phyloP scores from a whole-genome alignment of 2,797 vertebrate species.

The Helarctos malayanus region DNA sequence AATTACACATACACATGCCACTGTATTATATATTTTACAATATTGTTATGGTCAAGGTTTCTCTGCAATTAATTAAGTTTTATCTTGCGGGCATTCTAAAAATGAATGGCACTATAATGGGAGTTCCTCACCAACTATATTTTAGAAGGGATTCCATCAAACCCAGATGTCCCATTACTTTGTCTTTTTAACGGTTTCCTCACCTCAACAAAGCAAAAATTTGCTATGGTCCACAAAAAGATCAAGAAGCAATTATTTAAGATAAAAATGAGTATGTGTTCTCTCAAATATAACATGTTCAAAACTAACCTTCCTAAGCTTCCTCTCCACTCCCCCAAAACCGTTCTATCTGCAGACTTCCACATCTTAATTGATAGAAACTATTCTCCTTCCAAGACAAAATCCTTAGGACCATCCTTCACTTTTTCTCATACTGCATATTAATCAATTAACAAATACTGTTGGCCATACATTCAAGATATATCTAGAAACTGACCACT shows the following conservation, averaged over 20 bases:
- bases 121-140: background rate
- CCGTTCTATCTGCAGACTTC: background rate
- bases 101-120: background rate
- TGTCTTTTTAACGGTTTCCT: background rate
- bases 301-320: background rate
- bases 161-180: background rate
- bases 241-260: background rate
- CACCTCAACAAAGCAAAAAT: background rate
- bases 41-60: background rate
- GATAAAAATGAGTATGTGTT: constrained; percentile 1
- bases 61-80: background rate
- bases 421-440: background rate
- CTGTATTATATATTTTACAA: background rate
- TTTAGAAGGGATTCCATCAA: background rate
- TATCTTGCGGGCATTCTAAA: background rate
- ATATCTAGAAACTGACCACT: background rate
- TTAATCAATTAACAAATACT: background rate
- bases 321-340: background rate
- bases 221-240: background rate
- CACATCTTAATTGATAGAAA: background rate
- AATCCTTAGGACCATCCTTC: background rate
- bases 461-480: background rate
- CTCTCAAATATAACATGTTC: background rate
- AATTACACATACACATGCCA: background rate
- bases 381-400: background rate